Evolutionary conservation across 2,797 vertebrate genomes (phyloP).

Genomic region (Mus caroli): DNA sequence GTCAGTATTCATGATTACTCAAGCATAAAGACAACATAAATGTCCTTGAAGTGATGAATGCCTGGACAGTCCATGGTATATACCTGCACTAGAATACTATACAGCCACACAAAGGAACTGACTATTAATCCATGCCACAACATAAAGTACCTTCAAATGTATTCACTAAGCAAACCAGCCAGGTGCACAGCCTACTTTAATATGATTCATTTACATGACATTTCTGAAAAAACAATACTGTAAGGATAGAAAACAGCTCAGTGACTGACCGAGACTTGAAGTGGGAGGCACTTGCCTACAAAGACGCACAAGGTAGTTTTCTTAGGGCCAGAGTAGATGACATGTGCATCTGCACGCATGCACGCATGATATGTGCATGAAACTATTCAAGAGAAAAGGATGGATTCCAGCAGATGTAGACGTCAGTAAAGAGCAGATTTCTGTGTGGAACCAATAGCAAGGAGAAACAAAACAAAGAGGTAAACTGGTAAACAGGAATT

Average conservation of each 20-base stretch:
- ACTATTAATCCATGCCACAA: not conserved
- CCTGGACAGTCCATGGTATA: not conserved
- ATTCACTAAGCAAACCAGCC: not conserved
- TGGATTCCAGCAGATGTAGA: not conserved
- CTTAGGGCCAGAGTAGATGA: not conserved
- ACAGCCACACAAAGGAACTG: not conserved
- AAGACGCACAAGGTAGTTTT: not conserved
- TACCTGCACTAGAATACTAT: not conserved
- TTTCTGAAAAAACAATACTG: not conserved
- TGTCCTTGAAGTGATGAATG: not conserved
- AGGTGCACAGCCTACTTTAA: not conserved
- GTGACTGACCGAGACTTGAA: not conserved
- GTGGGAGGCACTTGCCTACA: not conserved
- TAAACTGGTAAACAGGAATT: not conserved
- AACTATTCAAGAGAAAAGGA: not conserved
- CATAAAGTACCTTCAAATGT: not conserved
- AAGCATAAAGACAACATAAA: not conserved
- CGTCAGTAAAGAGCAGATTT: not conserved
- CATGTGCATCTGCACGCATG: too few species aligned
- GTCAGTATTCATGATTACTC: not conserved
- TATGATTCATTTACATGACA: not conserved
- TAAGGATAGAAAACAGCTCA: not conserved
- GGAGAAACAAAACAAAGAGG: not conserved
- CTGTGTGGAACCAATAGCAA: not conserved
- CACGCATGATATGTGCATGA: too few species aligned